A percentile compares a stretch with the other conserved stretches of the same genome.
Conservation (phyloP, 2,888 invertebrate genomes). For the Chirona hameri region DNA sequence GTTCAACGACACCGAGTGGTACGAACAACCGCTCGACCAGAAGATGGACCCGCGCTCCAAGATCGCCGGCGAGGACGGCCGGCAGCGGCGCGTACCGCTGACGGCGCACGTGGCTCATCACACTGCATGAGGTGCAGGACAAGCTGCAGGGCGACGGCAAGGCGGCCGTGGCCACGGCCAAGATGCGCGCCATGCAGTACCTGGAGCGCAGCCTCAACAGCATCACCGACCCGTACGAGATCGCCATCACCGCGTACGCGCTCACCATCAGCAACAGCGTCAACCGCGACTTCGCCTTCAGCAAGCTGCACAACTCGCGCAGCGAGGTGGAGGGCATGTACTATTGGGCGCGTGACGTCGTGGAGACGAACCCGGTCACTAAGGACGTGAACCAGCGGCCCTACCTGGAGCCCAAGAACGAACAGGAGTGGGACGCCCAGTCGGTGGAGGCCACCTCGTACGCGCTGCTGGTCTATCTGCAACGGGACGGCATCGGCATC, state of each 20-base stretch:
- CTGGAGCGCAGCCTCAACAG: conserved; percentile 46
- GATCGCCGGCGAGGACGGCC: neutral
- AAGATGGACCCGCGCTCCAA: conserved; percentile 38
- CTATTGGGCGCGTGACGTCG: conserved; percentile 41
- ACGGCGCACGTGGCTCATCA: conserved; percentile 91
- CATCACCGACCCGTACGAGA: conserved; percentile 50
- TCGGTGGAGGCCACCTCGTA: conserved; percentile 50
- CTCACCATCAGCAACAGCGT: conserved; percentile 48
- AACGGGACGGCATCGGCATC: conserved; percentile 41
- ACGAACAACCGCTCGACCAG: conserved; percentile 37
- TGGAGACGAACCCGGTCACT: conserved; percentile 37
- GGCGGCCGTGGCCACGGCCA: conserved; percentile 43
- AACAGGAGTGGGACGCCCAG: conserved; percentile 45
- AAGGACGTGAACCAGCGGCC: conserved; percentile 47
- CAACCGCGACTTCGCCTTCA: conserved; percentile 47
- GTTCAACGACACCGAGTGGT: conserved; percentile 52
- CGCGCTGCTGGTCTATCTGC: conserved; percentile 48
- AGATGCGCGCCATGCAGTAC: conserved; percentile 43
- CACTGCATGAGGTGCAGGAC: conserved; percentile 51
- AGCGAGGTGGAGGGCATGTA: conserved; percentile 34
- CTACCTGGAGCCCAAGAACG: conserved; percentile 43
- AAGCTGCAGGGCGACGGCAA: conserved; percentile 45
- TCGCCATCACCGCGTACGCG: conserved; percentile 54
- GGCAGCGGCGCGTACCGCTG: conserved; percentile 60
- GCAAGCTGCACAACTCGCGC: conserved; percentile 41